These are phyloP conservation scores for Cyphomyrus plagiostoma DNA, from an alignment of 2,113 vertebrate species.

Conservation along the genomic window DNA sequence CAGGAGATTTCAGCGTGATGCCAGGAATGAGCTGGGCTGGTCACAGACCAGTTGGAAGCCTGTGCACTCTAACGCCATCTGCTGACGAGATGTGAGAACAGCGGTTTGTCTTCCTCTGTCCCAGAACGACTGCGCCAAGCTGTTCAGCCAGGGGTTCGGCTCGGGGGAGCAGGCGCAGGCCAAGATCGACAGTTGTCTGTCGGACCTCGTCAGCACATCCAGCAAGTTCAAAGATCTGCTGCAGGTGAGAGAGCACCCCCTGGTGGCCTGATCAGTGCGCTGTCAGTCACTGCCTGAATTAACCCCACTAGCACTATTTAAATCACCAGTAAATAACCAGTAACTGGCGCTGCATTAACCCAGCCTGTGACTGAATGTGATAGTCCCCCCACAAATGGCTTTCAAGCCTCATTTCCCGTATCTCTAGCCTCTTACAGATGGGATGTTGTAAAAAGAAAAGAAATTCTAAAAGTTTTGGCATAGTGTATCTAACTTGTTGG, in stretches of 20 bases:
- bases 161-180: conserved; percentile 77
- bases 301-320: not conserved
- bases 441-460: not conserved
- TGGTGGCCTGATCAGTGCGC: not conserved
- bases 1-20: not conserved
- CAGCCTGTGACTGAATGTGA: not conserved
- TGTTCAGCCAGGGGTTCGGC: conserved; percentile 77
- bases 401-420: not conserved
- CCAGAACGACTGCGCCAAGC: conserved; percentile 86
- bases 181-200: conserved; percentile 95
- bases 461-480: not conserved
- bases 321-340: not conserved
- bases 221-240: conserved; percentile 89
- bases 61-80: not conserved
- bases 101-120: not conserved
- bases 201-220: conserved; percentile 83
- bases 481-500: conserved; percentile 15
- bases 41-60: not conserved
- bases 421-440: not conserved
- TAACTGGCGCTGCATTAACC: not conserved
- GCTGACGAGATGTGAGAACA: not conserved
- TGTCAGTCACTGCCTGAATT: not conserved
- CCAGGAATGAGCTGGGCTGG: no score
- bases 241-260: conserved; percentile 67
- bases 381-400: not conserved